A percentile compares a stretch with the other conserved stretches of the same genome.
These are phyloP conservation scores for Tupiocoris notatus DNA, from an alignment of 2,888 invertebrate genomes.

Conservation along the genomic window DNA sequence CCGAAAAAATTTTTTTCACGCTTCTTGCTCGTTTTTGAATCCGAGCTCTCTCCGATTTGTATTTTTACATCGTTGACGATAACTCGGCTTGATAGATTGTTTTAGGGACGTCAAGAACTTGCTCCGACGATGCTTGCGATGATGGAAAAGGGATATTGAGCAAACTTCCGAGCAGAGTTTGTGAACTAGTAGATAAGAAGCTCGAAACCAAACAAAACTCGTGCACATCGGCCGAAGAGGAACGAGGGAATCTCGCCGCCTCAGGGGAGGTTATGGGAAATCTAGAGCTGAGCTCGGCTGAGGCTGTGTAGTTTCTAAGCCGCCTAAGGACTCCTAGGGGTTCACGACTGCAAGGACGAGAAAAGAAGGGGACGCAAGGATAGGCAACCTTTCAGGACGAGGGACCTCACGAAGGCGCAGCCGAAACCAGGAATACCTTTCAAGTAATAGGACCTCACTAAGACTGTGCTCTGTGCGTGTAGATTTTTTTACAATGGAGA, in stretches of 20 bases:
- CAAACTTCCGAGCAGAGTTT: neutral
- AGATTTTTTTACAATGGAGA: too few species aligned
- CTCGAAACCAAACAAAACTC: conserved; percentile 34
- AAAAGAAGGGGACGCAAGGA: neutral
- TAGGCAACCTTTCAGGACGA: too few species aligned
- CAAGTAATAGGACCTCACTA: too few species aligned
- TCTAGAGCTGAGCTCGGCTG: neutral
- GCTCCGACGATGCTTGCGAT: neutral
- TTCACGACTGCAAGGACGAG: neutral
- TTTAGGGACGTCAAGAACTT: neutral
- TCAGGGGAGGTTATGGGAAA: conserved; percentile 29
- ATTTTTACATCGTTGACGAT: too few species aligned
- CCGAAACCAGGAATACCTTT: too few species aligned
- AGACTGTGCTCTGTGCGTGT: too few species aligned
- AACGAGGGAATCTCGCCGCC: neutral
- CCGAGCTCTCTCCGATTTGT: too few species aligned
- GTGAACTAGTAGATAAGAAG: conserved; percentile 15
- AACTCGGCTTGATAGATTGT: too few species aligned
- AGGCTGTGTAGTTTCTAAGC: neutral
- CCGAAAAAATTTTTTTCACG: too few species aligned
- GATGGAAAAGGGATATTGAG: neutral
- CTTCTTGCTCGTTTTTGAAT: too few species aligned
- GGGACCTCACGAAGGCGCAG: too few species aligned
- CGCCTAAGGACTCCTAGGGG: neutral
- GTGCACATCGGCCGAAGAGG: conserved; percentile 3